These are phyloP conservation scores for Leucopternis melanops DNA, from an alignment of 2,113 vertebrate species.

Conservation along the genomic window DNA sequence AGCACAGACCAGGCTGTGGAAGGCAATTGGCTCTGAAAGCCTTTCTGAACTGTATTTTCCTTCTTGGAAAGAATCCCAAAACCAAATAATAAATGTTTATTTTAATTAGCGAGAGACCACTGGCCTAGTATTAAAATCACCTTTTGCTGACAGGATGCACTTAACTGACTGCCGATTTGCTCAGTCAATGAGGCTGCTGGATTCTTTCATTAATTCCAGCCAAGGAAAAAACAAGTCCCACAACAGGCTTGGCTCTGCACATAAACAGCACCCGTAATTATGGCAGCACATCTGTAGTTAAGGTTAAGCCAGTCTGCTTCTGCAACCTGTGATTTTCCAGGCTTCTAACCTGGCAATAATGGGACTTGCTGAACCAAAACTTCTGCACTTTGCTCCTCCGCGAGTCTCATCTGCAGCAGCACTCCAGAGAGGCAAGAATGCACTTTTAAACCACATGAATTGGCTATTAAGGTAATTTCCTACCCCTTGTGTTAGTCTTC, in stretches of 20 bases:
- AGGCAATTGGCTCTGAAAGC: neutral
- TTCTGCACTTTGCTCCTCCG: neutral
- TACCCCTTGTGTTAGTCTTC: neutral
- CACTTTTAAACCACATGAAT: neutral
- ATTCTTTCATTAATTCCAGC: neutral
- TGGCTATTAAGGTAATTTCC: neutral
- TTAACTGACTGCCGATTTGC: neutral
- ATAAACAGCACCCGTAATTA: neutral
- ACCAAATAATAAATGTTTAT: neutral
- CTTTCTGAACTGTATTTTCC: neutral
- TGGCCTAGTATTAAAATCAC: constrained; percentile 20
- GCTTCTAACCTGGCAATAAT: neutral
- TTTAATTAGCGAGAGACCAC: constrained; percentile 32
- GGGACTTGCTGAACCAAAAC: neutral
- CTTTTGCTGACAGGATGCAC: constrained; percentile 20
- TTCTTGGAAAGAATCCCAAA: constrained; percentile 29
- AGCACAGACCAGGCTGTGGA: neutral
- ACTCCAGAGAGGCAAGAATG: neutral
- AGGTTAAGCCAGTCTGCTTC: neutral
- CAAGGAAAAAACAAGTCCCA: neutral
- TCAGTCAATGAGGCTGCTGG: neutral
- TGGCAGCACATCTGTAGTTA: neutral
- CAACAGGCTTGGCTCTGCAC: neutral
- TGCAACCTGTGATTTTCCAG: neutral
- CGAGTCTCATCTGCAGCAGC: neutral